Base-by-base conservation (phyloP, 1,140 invertebrate genomes). In the Bombus vancouverensis region DNA sequence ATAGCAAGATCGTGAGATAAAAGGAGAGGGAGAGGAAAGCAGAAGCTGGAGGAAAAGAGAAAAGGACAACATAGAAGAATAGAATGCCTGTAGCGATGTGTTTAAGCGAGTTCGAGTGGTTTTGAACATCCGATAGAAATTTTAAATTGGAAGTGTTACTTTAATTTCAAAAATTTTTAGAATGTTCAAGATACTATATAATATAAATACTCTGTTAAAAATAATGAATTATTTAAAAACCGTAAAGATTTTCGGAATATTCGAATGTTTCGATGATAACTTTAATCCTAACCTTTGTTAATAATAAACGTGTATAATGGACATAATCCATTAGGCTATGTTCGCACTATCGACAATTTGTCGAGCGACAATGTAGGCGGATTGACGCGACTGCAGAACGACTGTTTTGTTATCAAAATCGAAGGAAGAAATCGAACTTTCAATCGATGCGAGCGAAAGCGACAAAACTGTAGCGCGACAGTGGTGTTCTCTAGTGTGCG, bases 31-130 rank as follows among this genome's bases (percentile, higher is more conserved):
- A 80, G 68, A 83, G 65, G 79, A 71, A 74, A 73, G 42, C 57
- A 76, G 39, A 79, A 65, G 82, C 32, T 78, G 74, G 57, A 32
- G 25, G 39, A 66, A 82, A 62, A 74, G 81, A 72, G 53, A 81
- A 47, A 47, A 37, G 44, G n/a, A 39, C 28, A 86, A 39, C 32
- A 47, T 39, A 15, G 59, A 68, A 39, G 32, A n/a, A 57, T 71
- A 71, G 34, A 39, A 42, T 32, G 70, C 62, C 5, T 22, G 57
- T 53, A 68, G 76, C 42, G 81, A 78, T 42, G 57, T 76, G 10
- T 74, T 81, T n/a, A 66, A 80, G 28, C 18, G 2, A 4, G 2
- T 44, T 47, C 25, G 42, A 39, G 57, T 39, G 32, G 9, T 1
- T 28, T 53, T 53, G n/a, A 72, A 13, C 34, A 32, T 10, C 1